These are phyloP conservation scores for Rousettus madagascariensis DNA, from an alignment of 2,797 vertebrate genomes.

Conservation along the genomic window DNA sequence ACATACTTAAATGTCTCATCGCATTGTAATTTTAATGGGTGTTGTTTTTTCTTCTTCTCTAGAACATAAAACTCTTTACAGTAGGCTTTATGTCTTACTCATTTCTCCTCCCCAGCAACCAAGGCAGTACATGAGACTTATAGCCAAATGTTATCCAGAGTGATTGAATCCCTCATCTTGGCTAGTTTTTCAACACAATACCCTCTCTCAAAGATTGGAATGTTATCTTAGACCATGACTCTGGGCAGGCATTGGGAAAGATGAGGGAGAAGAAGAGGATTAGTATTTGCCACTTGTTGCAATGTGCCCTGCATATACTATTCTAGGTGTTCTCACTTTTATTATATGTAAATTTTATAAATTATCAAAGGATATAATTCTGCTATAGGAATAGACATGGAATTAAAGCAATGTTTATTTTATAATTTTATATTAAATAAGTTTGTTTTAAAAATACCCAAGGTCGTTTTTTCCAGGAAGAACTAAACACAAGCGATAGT, in stretches of 20 bases:
- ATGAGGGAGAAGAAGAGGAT: background rate
- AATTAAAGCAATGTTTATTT: conserved; percentile 4
- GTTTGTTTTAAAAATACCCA: background rate
- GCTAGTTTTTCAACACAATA: background rate
- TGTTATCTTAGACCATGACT: background rate
- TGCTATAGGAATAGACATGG: background rate
- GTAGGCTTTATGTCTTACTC: background rate
- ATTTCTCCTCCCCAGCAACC: background rate
- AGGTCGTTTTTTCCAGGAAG: background rate
- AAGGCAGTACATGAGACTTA: background rate
- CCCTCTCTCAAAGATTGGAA: background rate
- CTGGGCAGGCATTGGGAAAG: background rate
- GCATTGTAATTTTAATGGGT: background rate
- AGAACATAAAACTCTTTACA: background rate
- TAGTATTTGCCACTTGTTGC: background rate
- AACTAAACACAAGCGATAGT: background rate
- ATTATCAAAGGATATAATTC: background rate
- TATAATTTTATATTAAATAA: background rate
- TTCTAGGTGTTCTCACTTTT: background rate
- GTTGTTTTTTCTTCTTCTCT: background rate
- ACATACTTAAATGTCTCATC: background rate
- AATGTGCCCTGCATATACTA: background rate
- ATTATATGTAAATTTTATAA: background rate
- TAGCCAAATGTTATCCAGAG: background rate
- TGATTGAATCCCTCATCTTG: background rate